phyloP scores from a whole-genome alignment of 23 tunicate species.

The Aplidium turbinatum region DNA sequence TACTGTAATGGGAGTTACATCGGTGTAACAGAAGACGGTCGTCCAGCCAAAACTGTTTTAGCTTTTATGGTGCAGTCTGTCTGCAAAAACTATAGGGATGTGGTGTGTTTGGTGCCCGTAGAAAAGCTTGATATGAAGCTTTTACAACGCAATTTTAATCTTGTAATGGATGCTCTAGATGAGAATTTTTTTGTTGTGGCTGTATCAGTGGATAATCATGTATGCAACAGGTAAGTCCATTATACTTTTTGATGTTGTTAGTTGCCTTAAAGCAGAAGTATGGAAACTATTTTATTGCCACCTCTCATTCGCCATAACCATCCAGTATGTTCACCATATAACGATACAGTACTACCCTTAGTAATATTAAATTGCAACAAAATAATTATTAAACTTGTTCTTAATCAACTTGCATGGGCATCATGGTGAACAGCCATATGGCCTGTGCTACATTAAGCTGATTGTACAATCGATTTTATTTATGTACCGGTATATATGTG shows the following conservation, averaged over 20 bases:
- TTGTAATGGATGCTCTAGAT: background rate
- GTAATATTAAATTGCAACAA: no score
- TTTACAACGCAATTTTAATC: background rate
- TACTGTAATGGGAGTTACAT: background rate
- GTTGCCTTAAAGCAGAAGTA: no score
- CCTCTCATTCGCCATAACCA: no score
- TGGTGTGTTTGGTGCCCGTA: constrained; percentile 2
- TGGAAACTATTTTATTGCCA: no score
- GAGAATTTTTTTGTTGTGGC: background rate
- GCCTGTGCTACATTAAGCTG: no score
- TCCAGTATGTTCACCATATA: no score
- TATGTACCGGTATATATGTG: no score
- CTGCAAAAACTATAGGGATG: background rate
- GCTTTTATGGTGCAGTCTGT: constrained; percentile 5
- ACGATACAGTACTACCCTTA: no score
- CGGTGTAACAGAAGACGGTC: background rate
- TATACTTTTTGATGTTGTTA: background rate
- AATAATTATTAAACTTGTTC: no score
- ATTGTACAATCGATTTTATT: no score
- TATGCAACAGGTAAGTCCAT: background rate
- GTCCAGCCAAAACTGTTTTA: constrained; percentile 4
- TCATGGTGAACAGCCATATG: no score
- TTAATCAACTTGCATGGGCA: no score
- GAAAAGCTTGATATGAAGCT: constrained; percentile 2
- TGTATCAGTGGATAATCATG: background rate